Evolutionary conservation across 2,113 vertebrate species (phyloP), one percentile per base, ranked within the genome.

Genomic region (human (Homo sapiens)): DNA sequence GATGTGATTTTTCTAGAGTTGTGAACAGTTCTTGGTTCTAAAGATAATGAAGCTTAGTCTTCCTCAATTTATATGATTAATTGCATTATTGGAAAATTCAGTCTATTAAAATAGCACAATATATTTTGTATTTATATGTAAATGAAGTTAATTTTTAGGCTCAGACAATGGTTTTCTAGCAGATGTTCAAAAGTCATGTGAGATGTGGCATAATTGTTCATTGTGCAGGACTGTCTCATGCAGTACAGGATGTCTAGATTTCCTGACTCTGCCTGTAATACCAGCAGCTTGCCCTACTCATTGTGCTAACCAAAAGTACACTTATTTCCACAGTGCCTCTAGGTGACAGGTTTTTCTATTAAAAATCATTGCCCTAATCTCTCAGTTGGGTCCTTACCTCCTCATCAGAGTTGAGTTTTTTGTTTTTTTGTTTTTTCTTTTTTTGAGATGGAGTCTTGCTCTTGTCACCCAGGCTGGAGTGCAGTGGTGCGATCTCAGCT

Each of bases 211-310:
- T 87, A 75, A 64, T 90, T 93, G 18, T 87, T 81, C 23, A 45
- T 90, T 82, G 85, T 95, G 43, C 57, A 61, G 80, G 18, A 70
- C 57, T 90, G 1, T 85, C 64, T 90, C 73, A 22, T 92, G 48
- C 38, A 72, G 68, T 86, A 40, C 81, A 95, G 90, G 80, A 96
- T 93, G 50, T 87, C 81, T 90, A 17, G 20, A 87, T 94, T 90
- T 96, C 78, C 75, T 95, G 93, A 27, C 59, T 66, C 82, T 96
- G 12, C 73, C 48, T 14, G 4, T 80, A 89, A 91, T 87, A 85
- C 72, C 48, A 32, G 18, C 32, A 91, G 64, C 72, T 59, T 2
- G 2, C n/a, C 75, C 40, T 23, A 52, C 7, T 76, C 75, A 45
- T 89, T 85, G 57, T 84, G n/a, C 89, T 86, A 81, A 81, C 45